phyloP scores from a whole-genome alignment of 2,888 invertebrate species.

The Dendrolimus houi region DNA sequence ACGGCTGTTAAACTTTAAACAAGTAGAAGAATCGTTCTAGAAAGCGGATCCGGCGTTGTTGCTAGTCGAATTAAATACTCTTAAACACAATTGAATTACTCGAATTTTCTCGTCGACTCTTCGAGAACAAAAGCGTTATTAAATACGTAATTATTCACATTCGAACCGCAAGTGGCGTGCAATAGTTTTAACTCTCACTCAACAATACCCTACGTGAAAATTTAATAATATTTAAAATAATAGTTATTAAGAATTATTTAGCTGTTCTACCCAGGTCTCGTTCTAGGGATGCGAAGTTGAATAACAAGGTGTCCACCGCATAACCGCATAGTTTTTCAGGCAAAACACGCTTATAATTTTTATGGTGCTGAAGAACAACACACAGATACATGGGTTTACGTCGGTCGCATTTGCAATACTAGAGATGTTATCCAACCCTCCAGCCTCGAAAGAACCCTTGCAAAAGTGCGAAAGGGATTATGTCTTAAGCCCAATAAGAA shows the following conservation, averaged over 20 bases:
- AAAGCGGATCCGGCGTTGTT: conserved; percentile 51
- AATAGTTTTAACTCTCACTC: conserved; percentile 36
- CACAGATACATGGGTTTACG: no score
- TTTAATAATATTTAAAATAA: neutral
- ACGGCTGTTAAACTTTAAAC: conserved; percentile 24
- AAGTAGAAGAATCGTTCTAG: conserved; percentile 39
- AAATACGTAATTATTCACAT: conserved; percentile 76
- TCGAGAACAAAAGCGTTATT: conserved; percentile 75
- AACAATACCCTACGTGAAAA: conserved; percentile 9
- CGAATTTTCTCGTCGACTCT: conserved; percentile 66
- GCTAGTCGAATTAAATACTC: conserved; percentile 64
- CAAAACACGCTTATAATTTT: no score
- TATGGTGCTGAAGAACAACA: no score
- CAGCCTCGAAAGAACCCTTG: no score
- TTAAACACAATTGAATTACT: conserved; percentile 76
- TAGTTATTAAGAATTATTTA: neutral
- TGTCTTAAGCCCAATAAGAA: no score
- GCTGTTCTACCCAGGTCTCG: no score
- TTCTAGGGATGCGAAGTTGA: no score
- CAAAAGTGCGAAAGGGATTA: no score
- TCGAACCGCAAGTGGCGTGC: conserved; percentile 58
- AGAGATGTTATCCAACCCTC: no score
- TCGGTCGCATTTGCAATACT: no score
- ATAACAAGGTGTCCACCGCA: no score
- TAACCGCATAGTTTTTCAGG: no score